Base-by-base conservation (phyloP, 1,140 invertebrate genomes). In the Adoxophyes honmai region DNA sequence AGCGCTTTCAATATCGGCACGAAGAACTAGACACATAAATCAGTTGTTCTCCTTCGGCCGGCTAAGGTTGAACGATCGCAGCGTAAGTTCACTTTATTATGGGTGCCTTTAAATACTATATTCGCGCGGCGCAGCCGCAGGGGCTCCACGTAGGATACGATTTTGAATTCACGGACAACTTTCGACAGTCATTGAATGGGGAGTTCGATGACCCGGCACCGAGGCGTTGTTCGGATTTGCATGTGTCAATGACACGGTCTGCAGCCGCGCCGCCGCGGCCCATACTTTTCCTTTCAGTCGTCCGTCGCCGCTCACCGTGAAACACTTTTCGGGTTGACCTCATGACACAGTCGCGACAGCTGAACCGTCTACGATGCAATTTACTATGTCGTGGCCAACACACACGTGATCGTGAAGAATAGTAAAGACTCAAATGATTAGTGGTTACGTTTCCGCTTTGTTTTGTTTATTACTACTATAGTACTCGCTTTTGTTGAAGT, bases 221-320 rank as follows among this genome's bases (percentile, higher is more conserved):
- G 68, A 72, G 73, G 63, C 75, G 74, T 63, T 70, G 72, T 78
- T 66, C 70, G 68, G 73, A 82, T 82, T 79, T 81, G 77, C 81
- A 84, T 84, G 78, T 84, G 81, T 81, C 81, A 84, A 74, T 80
- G 81, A 81, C 81, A 72, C 73, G 75, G 64, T 70, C 66, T 70
- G 72, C 68, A 70, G 61, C 54, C 60, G 62, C 55, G 62, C 51
- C 60, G 55, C 42, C 53, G 60, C 66, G 66, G 70, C 71, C 67
- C 70, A 73, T 74, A 84, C 81, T 84, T 84, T 84, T 84, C 77
- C 81, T 84, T 84, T 84, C 81, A 75, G 75, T 64, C 58, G 63
- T 70, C 64, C 63, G 7, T 14, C 55, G 55, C 16, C 56, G 53
- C 60, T 57, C 67, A 48, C 69, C 66, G 70, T 75, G 77, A 78